These are phyloP conservation scores for Sphaerodactylus townsendi DNA, from an alignment of 2,113 vertebrate genomes.

Conservation along the genomic window DNA sequence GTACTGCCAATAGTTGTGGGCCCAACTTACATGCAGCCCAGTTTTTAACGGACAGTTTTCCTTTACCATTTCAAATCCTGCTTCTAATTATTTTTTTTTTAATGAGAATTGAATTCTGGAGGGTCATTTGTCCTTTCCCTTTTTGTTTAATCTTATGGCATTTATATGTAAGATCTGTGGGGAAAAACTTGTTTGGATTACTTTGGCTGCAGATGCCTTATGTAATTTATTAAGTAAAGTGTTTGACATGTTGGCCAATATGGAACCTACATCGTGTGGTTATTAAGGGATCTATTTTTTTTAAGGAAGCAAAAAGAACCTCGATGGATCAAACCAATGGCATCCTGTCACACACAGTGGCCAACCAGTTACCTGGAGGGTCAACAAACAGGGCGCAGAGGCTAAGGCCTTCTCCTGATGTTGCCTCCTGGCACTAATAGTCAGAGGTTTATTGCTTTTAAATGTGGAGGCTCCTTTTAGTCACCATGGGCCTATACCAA, in stretches of 20 bases:
- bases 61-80: neutral
- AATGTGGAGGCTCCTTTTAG: too few relatives aligned
- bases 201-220: neutral
- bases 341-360: too few relatives aligned
- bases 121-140: too few relatives aligned
- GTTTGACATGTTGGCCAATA: neutral
- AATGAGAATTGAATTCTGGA: neutral
- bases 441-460: too few relatives aligned
- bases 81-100: neutral
- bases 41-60: neutral
- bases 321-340: neutral
- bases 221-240: conserved; percentile 13
- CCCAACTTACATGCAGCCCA: neutral
- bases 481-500: too few relatives aligned
- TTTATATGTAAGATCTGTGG: neutral
- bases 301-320: neutral
- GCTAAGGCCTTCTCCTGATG: too few relatives aligned
- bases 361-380: too few relatives aligned
- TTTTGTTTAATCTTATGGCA: neutral
- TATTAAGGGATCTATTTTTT: neutral
- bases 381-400: too few relatives aligned
- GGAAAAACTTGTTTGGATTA: neutral
- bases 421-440: too few relatives aligned
- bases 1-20: neutral
- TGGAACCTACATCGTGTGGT: neutral